A percentile compares a stretch with the other conserved stretches of the same genome.
Conservation (phyloP, 2,888 invertebrate species). For the Tiphia femorata region DNA sequence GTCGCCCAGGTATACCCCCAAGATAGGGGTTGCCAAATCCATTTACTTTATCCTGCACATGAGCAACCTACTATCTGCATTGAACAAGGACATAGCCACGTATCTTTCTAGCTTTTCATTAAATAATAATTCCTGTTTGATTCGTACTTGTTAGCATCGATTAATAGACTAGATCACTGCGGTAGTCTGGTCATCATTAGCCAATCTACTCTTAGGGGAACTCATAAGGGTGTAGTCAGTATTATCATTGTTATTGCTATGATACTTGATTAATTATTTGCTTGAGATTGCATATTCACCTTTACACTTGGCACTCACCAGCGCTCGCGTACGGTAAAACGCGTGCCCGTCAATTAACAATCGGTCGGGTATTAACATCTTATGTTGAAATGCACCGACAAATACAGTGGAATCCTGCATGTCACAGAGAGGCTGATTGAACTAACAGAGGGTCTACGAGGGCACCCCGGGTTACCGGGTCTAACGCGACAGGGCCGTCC, state of each 20-base stretch:
- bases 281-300: conserved; percentile 30
- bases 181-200: too few species aligned
- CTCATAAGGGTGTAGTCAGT: too few species aligned
- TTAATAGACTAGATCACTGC: too few species aligned
- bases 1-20: conserved; percentile 63
- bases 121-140: too few species aligned
- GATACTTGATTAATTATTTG: conserved; percentile 19
- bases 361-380: conserved; percentile 35
- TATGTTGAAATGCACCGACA: conserved; percentile 32
- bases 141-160: too few species aligned
- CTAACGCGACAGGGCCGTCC: conserved; percentile 70
- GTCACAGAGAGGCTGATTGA: conserved; percentile 73
- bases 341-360: conserved; percentile 30
- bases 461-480: conserved; percentile 79
- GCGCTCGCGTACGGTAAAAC: conserved; percentile 19
- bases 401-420: conserved; percentile 52
- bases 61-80: too few species aligned
- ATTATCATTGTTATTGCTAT: too few species aligned
- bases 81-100: too few species aligned
- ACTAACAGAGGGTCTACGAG: conserved; percentile 73
- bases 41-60: conserved; percentile 14
- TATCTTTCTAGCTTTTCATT: too few species aligned
- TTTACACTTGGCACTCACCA: conserved; percentile 17
- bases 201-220: too few species aligned
- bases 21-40: conserved; percentile 18